Evolutionary conservation across 2,113 vertebrate species (phyloP), one percentile per base, ranked within the genome.

Genomic region (Myotis lucifugus): DNA sequence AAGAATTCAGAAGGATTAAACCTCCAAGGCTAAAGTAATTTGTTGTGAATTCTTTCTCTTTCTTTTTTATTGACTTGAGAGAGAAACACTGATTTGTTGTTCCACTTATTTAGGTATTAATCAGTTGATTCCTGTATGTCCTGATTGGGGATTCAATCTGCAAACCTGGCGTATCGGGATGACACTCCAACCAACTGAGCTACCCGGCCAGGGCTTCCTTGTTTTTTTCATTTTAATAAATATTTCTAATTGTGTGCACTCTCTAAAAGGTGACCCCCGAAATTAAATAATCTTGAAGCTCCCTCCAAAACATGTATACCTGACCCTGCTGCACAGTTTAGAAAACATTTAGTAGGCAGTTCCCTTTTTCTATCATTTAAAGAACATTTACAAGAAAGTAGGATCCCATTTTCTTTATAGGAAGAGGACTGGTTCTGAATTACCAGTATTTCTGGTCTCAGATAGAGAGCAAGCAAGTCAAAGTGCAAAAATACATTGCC

Each of bases 381-480:
- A 69, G 42, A 72, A 73, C 37, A 34, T 29, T 72, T n/a, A 73
- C 5, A 77, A 59, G 32, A 52, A 79, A 91, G 64, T 12, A 40
- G 32, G 37, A 73, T 52, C 48, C 27, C 27, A 25, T 46, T 61
- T 96, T 86, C 48, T 54, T 34, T 77, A 69, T 0, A 50, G 48
- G 17, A 91, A 78, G 34, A 88, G 17, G 37, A 19, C 7, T 40
- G 29, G 66, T 74, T 78, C 81, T 64, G 50, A 87, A 79, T 72
- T 52, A 23, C 50, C 34, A 18, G 37, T 50, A 69, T 93, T 83
- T 81, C 85, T 34, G 37, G 29, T 61, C 89, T 92, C 37, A 97
- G 73, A 74, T 86, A 81, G 29, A 34, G 23, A 52, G 13, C 15
- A 32, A 50, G 74, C 42, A 27, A 91, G 40, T 21, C 46, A 59